Conservation (phyloP, 2,888 invertebrate genomes). For the Nymphalis polychloros region DNA sequence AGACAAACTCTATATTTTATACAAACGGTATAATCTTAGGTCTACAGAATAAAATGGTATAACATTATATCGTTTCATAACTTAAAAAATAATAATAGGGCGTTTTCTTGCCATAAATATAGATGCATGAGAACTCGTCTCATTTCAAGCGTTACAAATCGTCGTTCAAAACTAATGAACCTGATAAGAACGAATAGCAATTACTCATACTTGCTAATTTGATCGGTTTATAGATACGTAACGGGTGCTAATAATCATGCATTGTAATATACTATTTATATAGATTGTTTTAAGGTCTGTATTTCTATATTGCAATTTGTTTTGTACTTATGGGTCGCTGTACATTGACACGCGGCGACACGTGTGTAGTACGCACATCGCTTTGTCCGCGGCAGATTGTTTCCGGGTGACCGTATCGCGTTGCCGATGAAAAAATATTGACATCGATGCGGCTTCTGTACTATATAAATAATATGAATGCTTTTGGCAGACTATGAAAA, state of each 20-base stretch:
- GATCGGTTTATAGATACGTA: conserved; percentile 3
- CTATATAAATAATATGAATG: conserved; percentile 23
- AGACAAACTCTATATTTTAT: no score
- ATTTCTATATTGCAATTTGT: conserved; percentile 6
- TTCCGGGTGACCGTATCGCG: conserved; percentile 47
- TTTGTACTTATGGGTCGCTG: neutral
- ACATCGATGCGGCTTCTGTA: conserved; percentile 37
- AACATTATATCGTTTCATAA: no score
- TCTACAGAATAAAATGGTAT: no score
- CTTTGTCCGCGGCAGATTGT: conserved; percentile 44
- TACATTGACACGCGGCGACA: conserved; percentile 39
- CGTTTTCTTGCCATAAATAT: neutral
- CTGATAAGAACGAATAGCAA: conserved; percentile 36
- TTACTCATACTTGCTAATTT: conserved; percentile 29
- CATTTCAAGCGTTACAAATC: conserved; percentile 10
- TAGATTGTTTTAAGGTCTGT: neutral
- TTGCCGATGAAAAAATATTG: conserved; percentile 42
- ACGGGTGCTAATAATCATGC: neutral
- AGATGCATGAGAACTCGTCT: neutral
- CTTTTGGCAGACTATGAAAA: no score
- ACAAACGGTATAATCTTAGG: no score
- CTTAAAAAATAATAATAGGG: no score
- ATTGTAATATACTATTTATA: conserved; percentile 1
- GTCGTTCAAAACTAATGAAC: conserved; percentile 20
- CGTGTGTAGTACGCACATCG: conserved; percentile 40